Conservation (phyloP, 1,140 invertebrate species). For the Ips typographus region DNA sequence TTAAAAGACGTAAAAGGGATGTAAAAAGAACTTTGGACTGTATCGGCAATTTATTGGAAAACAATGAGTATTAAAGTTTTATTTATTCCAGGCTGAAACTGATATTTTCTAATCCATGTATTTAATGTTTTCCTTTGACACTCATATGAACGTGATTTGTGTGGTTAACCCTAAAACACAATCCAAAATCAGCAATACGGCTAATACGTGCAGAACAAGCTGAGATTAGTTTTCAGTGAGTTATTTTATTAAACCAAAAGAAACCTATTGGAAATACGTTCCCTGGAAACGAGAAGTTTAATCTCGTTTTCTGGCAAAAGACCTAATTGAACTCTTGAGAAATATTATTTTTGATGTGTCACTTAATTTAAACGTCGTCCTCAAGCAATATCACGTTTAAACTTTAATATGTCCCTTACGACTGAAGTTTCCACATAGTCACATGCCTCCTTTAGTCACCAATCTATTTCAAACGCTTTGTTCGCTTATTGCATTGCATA, state of each 20-base stretch:
- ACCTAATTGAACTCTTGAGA: constrained; percentile 7
- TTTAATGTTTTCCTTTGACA: no score
- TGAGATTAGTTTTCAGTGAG: background rate
- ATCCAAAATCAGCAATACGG: background rate
- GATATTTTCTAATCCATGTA: no score
- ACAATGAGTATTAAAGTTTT: constrained; percentile 10
- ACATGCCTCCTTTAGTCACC: background rate
- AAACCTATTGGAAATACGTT: background rate
- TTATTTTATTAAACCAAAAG: constrained; percentile 2
- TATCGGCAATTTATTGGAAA: constrained; percentile 9
- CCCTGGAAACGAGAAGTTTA: background rate
- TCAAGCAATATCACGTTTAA: background rate
- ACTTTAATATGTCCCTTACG: constrained; percentile 2
- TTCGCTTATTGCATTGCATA: background rate
- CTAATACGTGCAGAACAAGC: background rate
- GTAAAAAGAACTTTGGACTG: constrained; percentile 17
- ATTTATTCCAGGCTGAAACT: constrained; percentile 1
- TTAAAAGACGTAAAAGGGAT: constrained; percentile 10
- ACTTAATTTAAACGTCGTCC: background rate
- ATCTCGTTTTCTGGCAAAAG: background rate
- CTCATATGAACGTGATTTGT: no score
- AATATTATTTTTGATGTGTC: background rate
- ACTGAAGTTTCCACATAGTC: background rate
- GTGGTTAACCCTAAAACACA: background rate
- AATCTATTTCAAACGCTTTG: background rate